Evolutionary conservation across 37 sponge, comb jelly and placozoan genomes (phyloP), one percentile per base, ranked within the genome.

Genomic region (Tethya wilhelma): DNA sequence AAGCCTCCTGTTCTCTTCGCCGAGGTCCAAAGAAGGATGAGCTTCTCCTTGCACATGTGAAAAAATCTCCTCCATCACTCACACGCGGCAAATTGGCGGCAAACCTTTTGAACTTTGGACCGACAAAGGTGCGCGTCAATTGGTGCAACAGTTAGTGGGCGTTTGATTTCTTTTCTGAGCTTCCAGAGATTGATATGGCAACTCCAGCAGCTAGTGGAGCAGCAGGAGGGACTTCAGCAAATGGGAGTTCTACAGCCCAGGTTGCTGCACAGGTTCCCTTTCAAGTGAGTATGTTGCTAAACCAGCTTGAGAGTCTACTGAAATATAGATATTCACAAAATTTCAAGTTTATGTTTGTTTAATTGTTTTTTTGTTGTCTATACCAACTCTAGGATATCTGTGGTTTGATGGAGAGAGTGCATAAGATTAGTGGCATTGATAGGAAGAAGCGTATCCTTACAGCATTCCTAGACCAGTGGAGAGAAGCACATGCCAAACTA

Each of bases 341-440:
- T 49, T 49, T 19, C 9, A 49, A 49, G 17, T 19, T 19, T 19
- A 49, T 19, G 14, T 17, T 49, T 49, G 17, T 49, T 9, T 9
- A 19, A 17, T 9, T 9, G 17, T 19, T 49, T 49, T 49, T 49
- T 49, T 9, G 55, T 49, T 60, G 63, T 60, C 7, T 23, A 60
- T 60, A 26, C 7, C 22, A 6, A 60, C 34, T 86, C 0, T 76
- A 80, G 45, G 87, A 87, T 58, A 22, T 87, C 19, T 87, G 87
- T 58, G 44, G 60, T 6, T 43, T 94, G 58, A 28, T 94, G 66
- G 94, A 94, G 81, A 79, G 67, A 53, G 42, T 94, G 1, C 66
- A 59, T 56, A 57, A 77, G 4, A 71, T 59, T 5, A 90, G 72
- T 37, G 94, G 94, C 2, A 87, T 56, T 37, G 91, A 94, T 30